Base-by-base conservation (phyloP, 2,888 invertebrate genomes). In the Sphaeridia pumilis region DNA sequence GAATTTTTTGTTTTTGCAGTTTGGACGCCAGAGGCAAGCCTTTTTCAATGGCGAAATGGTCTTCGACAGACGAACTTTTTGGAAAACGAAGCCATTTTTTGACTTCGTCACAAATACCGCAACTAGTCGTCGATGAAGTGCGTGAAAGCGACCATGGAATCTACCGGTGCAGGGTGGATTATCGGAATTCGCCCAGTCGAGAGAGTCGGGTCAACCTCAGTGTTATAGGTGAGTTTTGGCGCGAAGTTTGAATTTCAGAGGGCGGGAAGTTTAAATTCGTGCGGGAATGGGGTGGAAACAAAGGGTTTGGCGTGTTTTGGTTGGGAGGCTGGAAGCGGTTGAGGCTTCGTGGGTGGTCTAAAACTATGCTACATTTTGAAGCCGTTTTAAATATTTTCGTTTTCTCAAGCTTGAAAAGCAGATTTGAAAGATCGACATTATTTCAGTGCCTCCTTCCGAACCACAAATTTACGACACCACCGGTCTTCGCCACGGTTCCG, bases 161-260 rank as follows among this genome's bases (percentile, higher is more conserved):
- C 20, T 65, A 63, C 44, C 59, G 63, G 5, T 65, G 65, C 54
- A 56, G 65, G 14, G 65, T 65, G 44, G 65, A 65, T 49, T 65
- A 64, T 52, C 54, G 63, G n/a, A 62, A 63, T 49, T 65, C 65
- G 20, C 65, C 63, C 31, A 62, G 60, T 52, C 60, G 65, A 25
- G 63, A 65, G 41, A 56, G 54, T 45, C 49, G 60, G 46, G 54
- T 65, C 41, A 62, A 63, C 55, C 58, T 65, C 47, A 60, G 59
- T 55, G 54, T 65, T 54, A 58, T 52, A 58, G 65, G 65, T 65
- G 48, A 49, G 52, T n/a, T n/a, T n/a, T n/a, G 10, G 12, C 17
- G 10, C 12, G 17, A 14, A 14, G 10, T 41, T 41, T 14, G 17
- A 14, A 41, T 10, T 10, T n/a, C n/a, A n/a, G n/a, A n/a, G n/a